Evolutionary conservation across 2,797 vertebrate species (phyloP).

Genomic region (Columba guinea): DNA sequence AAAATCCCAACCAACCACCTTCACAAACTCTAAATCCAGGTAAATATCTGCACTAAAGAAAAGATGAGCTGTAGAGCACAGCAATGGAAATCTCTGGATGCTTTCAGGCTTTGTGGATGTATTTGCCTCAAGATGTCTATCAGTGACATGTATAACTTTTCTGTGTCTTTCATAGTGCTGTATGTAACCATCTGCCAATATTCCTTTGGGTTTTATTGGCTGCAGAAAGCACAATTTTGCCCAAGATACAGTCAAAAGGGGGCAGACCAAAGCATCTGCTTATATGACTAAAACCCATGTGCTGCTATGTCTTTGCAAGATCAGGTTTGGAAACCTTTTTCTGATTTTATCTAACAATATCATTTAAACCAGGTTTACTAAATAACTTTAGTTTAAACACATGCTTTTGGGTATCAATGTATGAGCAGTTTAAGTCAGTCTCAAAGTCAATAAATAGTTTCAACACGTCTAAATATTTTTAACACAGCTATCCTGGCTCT

Average conservation of each 20-base stretch:
- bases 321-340: background rate
- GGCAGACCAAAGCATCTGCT: background rate
- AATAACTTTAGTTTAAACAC: slow-evolving; percentile 34
- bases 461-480: background rate
- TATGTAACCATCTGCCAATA: background rate
- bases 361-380: slow-evolving; percentile 7
- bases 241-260: background rate
- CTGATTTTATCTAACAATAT: background rate
- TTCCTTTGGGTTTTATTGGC: background rate
- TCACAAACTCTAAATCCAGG: background rate
- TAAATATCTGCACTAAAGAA: background rate
- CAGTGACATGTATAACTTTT: background rate
- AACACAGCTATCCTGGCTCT: background rate
- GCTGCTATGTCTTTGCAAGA: background rate
- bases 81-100: background rate
- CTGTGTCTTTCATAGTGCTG: background rate
- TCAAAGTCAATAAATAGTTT: slow-evolving; percentile 29
- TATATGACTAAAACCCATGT: background rate
- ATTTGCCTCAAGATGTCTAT: background rate
- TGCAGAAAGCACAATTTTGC: background rate
- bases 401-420: background rate
- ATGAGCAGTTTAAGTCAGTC: background rate
- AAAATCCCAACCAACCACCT: background rate
- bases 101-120: background rate
- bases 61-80: background rate